Percentiles rank a stretch among this genome's conserved stretches.
Evolutionary conservation across 2,797 vertebrate genomes (phyloP).

Genomic region (Rhabdophis nuchalis): DNA sequence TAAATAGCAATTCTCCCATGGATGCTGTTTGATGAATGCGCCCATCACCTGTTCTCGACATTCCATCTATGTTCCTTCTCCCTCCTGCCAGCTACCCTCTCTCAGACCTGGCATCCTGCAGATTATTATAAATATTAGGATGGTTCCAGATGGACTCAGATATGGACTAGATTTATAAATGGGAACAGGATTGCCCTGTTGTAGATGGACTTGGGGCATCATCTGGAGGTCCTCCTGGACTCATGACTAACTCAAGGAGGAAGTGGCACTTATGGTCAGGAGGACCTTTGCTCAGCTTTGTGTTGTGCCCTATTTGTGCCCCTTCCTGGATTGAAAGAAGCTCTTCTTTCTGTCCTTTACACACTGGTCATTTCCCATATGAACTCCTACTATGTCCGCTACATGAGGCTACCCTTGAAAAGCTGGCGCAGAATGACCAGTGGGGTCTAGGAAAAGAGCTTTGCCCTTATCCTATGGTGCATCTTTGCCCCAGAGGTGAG

Average conservation of each 20-base stretch:
- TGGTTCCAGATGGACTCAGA: not conserved
- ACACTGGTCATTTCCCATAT: not conserved
- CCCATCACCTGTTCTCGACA: not conserved
- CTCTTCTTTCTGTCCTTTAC: not conserved
- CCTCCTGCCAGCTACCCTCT: not conserved
- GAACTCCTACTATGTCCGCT: not conserved
- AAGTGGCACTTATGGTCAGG: not conserved
- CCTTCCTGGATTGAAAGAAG: not conserved
- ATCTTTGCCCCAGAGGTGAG: not conserved
- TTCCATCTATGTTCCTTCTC: not conserved
- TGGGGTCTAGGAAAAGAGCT: not conserved
- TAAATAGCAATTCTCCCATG: not conserved
- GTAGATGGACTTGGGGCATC: not conserved
- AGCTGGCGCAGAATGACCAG: not conserved
- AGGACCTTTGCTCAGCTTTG: not conserved
- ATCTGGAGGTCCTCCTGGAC: not conserved
- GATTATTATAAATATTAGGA: not conserved
- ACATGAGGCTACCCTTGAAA: not conserved
- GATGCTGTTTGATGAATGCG: not conserved
- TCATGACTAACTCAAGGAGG: not conserved
- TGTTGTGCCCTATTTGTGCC: not conserved
- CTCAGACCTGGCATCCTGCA: not conserved
- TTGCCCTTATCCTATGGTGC: not conserved
- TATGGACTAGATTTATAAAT: not conserved
- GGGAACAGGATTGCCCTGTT: fast-evolving